These are phyloP conservation scores for Cremastinae sp. DNA, from an alignment of 2,888 invertebrate species.

Conservation along the genomic window DNA sequence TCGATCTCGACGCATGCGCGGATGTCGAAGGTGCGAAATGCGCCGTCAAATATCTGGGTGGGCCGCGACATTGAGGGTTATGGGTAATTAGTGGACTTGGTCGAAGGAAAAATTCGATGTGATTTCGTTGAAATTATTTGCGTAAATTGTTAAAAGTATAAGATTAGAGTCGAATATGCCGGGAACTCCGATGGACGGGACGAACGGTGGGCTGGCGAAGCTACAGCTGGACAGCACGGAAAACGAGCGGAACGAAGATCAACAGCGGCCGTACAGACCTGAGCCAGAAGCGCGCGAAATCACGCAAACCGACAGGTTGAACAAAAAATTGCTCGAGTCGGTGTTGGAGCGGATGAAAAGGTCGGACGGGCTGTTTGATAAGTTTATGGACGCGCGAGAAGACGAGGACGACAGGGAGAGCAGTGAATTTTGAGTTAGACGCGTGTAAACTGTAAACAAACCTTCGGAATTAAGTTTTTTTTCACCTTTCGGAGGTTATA, in stretches of 20 bases:
- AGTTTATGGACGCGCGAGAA: slow-evolving; percentile 75
- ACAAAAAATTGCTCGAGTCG: slow-evolving; percentile 85
- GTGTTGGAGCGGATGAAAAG: slow-evolving; percentile 84
- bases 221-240: slow-evolving; percentile 49
- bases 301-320: slow-evolving; percentile 85
- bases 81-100: background rate
- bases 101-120: slow-evolving; percentile 2
- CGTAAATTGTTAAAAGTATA: background rate
- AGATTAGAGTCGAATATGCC: slow-evolving; percentile 69
- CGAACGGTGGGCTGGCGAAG: slow-evolving; percentile 61
- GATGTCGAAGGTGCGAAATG: too few species aligned
- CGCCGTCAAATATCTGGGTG: too few species aligned
- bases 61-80: too few species aligned
- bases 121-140: background rate
- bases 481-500: slow-evolving; percentile 24
- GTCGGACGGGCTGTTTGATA: slow-evolving; percentile 69
- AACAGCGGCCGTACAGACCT: slow-evolving; percentile 63
- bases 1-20: too few species aligned
- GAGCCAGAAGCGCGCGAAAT: slow-evolving; percentile 79
- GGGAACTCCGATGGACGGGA: slow-evolving; percentile 71
- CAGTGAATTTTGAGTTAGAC: slow-evolving; percentile 63
- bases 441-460: background rate
- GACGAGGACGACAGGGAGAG: slow-evolving; percentile 80
- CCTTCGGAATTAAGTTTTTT: too few species aligned
- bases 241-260: slow-evolving; percentile 48